phyloP scores from a whole-genome alignment of 2,113 vertebrate species.

The Forbesichthys agassizii region DNA sequence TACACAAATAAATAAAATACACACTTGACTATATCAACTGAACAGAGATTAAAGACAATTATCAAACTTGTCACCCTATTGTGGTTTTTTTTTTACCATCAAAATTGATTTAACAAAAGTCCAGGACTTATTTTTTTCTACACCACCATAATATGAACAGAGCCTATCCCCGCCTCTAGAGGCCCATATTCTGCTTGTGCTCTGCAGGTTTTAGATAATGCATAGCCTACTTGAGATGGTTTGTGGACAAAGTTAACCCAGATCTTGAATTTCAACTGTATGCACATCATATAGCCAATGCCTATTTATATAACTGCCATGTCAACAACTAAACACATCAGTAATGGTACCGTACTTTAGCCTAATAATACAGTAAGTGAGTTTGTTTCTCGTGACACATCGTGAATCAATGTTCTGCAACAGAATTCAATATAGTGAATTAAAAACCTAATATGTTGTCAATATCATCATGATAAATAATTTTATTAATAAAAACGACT shows the following conservation, averaged over 20 bases:
- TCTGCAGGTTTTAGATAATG: neutral
- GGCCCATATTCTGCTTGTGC: neutral
- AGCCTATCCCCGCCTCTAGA: too few relatives aligned
- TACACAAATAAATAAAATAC: too few relatives aligned
- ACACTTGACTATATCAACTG: too few relatives aligned
- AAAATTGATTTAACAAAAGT: neutral
- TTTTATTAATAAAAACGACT: too few relatives aligned
- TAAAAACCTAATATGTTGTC: too few relatives aligned
- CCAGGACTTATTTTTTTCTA: neutral
- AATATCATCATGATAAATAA: too few relatives aligned
- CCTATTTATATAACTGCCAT: neutral
- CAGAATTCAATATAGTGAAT: neutral
- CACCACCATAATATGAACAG: neutral
- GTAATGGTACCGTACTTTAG: neutral
- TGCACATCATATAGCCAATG: neutral
- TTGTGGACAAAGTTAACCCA: neutral
- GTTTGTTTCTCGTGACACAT: neutral
- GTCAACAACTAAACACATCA: neutral
- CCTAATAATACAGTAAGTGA: neutral
- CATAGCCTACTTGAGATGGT: neutral
- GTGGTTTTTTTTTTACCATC: too few relatives aligned
- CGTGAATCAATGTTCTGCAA: slow-evolving; percentile 5
- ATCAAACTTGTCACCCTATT: too few relatives aligned
- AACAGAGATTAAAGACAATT: too few relatives aligned
- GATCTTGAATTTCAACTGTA: neutral